These are phyloP conservation scores for Zygothrica quintamaculata DNA, from an alignment of 2,888 invertebrate genomes.

Conservation along the genomic window DNA sequence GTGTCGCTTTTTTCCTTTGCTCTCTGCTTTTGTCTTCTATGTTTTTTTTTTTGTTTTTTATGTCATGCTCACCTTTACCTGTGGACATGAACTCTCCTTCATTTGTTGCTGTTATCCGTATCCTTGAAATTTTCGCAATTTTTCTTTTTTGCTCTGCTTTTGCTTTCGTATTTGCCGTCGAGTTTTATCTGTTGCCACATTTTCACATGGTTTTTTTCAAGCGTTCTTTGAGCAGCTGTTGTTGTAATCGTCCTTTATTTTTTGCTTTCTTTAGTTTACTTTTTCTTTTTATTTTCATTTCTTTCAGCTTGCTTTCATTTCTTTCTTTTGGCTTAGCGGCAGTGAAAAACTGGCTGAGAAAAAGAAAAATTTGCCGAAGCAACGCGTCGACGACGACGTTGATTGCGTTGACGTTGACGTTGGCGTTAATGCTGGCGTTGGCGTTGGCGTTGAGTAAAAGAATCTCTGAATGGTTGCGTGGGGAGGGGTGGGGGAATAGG, in stretches of 20 bases:
- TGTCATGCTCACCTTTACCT: constrained; percentile 15
- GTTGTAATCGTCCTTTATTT: constrained; percentile 17
- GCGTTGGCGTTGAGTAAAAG: constrained; percentile 4
- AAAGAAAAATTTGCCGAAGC: constrained; percentile 56
- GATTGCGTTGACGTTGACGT: constrained; percentile 28
- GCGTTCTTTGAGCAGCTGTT: constrained; percentile 40
- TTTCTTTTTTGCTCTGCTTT: constrained; percentile 7
- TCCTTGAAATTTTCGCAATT: constrained; percentile 40
- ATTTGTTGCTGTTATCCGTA: constrained; percentile 26
- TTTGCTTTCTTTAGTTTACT: background rate
- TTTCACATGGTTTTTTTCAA: constrained; percentile 62
- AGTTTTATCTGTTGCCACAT: constrained; percentile 56
- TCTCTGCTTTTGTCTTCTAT: too few relatives aligned
- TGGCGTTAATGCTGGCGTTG: constrained; percentile 9
- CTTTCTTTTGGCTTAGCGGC: constrained; percentile 14
- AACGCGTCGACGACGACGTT: constrained; percentile 8
- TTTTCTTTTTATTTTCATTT: too few relatives aligned
- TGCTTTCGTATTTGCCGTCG: constrained; percentile 31
- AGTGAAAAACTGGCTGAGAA: constrained; percentile 44
- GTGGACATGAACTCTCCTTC: constrained; percentile 8
- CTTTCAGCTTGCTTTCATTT: too few relatives aligned
- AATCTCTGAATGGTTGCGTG: background rate
- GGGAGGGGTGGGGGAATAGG: background rate
- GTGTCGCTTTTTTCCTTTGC: too few relatives aligned
- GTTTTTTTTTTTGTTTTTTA: background rate